Evolutionary conservation across 2,888 invertebrate species (phyloP).

Genomic region (Leptogaster cylindrica): DNA sequence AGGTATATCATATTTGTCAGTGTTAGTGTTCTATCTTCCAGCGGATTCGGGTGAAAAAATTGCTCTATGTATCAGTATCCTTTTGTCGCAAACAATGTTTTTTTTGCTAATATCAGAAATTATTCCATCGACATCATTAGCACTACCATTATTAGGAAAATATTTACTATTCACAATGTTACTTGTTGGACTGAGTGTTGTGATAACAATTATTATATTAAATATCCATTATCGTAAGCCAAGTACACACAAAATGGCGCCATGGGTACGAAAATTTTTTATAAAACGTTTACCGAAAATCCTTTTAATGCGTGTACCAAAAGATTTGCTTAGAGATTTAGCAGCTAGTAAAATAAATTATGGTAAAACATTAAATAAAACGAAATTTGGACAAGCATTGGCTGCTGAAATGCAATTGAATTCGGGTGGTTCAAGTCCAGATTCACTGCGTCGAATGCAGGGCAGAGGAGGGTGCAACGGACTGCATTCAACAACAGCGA

Average conservation of each 20-base stretch:
- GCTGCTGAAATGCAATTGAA: conserved; percentile 73
- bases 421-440: conserved; percentile 78
- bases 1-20: conserved; percentile 93
- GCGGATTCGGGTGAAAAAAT: conserved; percentile 99
- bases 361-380: conserved; percentile 70
- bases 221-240: conserved; percentile 95
- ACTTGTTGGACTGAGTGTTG: conserved; percentile 86
- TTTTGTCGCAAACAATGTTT: conserved; percentile 94
- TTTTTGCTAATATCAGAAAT: conserved; percentile 93
- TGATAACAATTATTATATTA: conserved; percentile 88
- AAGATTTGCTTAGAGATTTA: conserved; percentile 79
- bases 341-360: conserved; percentile 80
- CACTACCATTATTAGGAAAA: conserved; percentile 86
- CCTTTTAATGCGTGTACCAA: conserved; percentile 86
- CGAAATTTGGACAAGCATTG: conserved; percentile 75
- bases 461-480: conserved; percentile 81
- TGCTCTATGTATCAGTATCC: conserved; percentile 91
- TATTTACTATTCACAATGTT: conserved; percentile 93
- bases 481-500: conserved; percentile 76
- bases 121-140: conserved; percentile 90
- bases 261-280: conserved; percentile 88
- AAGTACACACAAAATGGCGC: conserved; percentile 94
- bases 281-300: conserved; percentile 84
- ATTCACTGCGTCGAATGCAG: conserved; percentile 71
- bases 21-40: conserved; percentile 95